phyloP scores from a whole-genome alignment of 2,797 vertebrate genomes.

The Sebastes glaucus region DNA sequence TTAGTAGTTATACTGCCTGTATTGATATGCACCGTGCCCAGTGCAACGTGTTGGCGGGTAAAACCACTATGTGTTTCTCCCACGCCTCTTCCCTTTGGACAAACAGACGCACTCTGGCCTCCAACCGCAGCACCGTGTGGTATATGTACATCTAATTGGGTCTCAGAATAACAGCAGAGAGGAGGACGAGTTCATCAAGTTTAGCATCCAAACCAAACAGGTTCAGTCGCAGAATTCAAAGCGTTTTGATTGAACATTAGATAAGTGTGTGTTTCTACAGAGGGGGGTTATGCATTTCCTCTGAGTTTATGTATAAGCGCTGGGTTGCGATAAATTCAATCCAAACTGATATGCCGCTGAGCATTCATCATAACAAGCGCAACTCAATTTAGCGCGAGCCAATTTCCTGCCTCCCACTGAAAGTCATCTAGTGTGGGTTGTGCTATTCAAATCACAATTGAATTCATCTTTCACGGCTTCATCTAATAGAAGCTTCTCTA shows the following conservation, averaged over 20 bases:
- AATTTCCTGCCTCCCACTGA: constrained; percentile 70
- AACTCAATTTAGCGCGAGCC: constrained; percentile 77
- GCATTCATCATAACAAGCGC: constrained; percentile 77
- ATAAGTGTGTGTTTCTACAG: not conserved
- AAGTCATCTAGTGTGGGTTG: constrained; percentile 63
- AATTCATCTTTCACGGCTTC: constrained; percentile 82
- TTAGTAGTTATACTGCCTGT: constrained; percentile 62
- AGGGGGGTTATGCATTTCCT: not conserved
- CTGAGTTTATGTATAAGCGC: constrained; percentile 51
- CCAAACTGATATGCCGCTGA: constrained; percentile 59
- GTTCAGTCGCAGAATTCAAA: constrained; percentile 28
- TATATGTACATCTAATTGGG: constrained; percentile 79
- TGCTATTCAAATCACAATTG: constrained; percentile 81
- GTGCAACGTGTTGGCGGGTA: constrained; percentile 70
- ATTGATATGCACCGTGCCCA: constrained; percentile 72
- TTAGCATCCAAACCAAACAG: constrained; percentile 46
- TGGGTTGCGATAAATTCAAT: constrained; percentile 65
- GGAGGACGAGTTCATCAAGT: constrained; percentile 60
- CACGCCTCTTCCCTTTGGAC: constrained; percentile 81
- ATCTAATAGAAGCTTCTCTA: constrained; percentile 79
- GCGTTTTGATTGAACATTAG: constrained; percentile 18
- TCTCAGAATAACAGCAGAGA: constrained; percentile 71
- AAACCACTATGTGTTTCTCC: constrained; percentile 75
- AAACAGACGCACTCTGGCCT: constrained; percentile 74
- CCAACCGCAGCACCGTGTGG: constrained; percentile 67